Conservation (phyloP, 2,113 vertebrate species). For the Heptranchias perlo region DNA sequence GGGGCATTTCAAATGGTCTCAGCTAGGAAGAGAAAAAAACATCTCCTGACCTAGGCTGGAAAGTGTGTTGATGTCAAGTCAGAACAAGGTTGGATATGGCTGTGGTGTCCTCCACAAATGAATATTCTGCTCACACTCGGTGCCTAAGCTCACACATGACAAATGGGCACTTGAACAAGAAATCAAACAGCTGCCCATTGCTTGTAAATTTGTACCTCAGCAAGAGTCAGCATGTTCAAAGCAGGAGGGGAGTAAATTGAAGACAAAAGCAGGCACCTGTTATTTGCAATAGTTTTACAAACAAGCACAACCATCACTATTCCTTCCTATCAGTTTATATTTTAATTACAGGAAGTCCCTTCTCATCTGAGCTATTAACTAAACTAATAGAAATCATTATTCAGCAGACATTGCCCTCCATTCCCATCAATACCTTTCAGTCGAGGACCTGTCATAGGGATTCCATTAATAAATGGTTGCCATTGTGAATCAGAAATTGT, state of each 20-base stretch:
- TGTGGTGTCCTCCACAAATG: background rate
- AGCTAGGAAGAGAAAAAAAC: background rate
- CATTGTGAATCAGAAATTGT: slow-evolving; percentile 5
- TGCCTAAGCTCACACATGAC: background rate
- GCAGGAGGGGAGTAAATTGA: background rate
- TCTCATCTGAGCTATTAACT: slow-evolving; percentile 13
- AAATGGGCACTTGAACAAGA: background rate
- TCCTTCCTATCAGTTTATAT: slow-evolving; percentile 1
- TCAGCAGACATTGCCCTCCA: background rate
- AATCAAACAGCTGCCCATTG: slow-evolving; percentile 3
- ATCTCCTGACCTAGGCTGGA: background rate
- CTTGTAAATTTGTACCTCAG: background rate
- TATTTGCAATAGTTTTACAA: background rate
- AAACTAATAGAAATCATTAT: slow-evolving; percentile 27
- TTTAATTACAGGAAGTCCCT: slow-evolving; percentile 31
- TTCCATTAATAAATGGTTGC: background rate
- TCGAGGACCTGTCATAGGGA: background rate
- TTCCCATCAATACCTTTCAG: background rate
- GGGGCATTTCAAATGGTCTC: background rate
- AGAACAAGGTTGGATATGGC: background rate
- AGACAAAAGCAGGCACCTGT: background rate
- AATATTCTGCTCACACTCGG: slow-evolving; percentile 9
- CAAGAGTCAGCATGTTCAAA: background rate
- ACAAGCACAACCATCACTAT: background rate
- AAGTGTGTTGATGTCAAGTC: background rate